Base-by-base conservation (phyloP, 2,888 invertebrate species). In the Trissonchulus latispiculum region DNA sequence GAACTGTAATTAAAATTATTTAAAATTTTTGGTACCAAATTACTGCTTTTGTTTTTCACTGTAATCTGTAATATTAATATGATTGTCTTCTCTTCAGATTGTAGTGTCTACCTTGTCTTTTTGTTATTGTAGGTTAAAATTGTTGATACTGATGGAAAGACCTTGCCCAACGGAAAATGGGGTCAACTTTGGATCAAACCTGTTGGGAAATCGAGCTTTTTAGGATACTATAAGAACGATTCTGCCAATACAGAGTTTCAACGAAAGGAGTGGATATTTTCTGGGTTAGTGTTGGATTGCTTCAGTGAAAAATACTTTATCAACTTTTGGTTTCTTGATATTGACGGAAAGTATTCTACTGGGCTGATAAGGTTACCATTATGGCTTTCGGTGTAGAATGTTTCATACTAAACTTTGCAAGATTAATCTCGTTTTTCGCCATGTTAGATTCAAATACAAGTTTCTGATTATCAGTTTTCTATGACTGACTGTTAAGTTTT, bases 231-330 rank as follows among this genome's bases (percentile, higher is more conserved):
- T 81, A 77, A 78, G 2, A 83, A 84, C 59, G 74, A 76, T 1
- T 78, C 79, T 3, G 81, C 79, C 73, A 84, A 83, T 8, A 72
- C 71, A 1, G 79, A 82, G 36, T 80, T 77, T 15, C 79, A 83
- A n/a, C 77, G 75, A 18, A 81, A 82, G 67, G 78, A 84, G 72
- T 86, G 85, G 85, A 83, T 84, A 71, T 79, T 79, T 70, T 84
- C 85, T 33, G 85, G 85, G 85, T 85, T 77, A 72, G 79, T 73
- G n/a, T n/a, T n/a, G n/a, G n/a, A n/a, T 33, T 61, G 36, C n/a
- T 18, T 68, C 61, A 59, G 67, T 66, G 67, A 70, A 18, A 28
- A 59, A 29, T 76, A 33, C 18, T 33, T n/a, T 33, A 29, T 33
- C 59, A 23, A 29, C 18, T 74, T 75, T n/a, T n/a, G n/a, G n/a